A percentile compares a stretch with the other conserved stretches of the same genome.
phyloP scores from a whole-genome alignment of 1,140 invertebrate genomes.

The Lepidurus packardi region DNA sequence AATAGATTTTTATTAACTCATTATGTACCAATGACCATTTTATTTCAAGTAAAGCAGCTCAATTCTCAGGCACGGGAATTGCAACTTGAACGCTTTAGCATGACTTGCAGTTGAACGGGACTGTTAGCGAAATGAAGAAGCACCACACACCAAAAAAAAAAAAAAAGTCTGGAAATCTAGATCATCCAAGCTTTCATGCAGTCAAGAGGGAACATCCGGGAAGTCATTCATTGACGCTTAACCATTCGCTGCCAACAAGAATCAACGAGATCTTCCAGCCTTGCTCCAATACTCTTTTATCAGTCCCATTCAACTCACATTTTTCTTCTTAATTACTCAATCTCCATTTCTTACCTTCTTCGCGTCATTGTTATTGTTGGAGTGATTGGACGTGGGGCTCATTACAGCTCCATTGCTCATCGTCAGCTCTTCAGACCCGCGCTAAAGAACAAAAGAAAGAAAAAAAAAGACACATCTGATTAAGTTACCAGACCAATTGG shows the following conservation, averaged over 20 bases:
- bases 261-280: neutral
- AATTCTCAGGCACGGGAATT: too few species aligned
- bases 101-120: too few species aligned
- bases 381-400: constrained; percentile 66
- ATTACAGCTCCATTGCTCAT: constrained; percentile 86
- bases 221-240: constrained; percentile 23
- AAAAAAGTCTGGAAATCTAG: too few species aligned
- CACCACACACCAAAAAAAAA: too few species aligned
- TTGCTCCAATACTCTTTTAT: neutral
- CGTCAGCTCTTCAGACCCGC: constrained; percentile 90
- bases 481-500: neutral
- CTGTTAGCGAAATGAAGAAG: too few species aligned
- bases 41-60: too few species aligned
- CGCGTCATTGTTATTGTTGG: constrained; percentile 87
- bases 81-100: too few species aligned
- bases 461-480: neutral
- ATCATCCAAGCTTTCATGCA: neutral
- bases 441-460: constrained; percentile 61
- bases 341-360: constrained; percentile 70
- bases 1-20: too few species aligned
- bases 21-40: too few species aligned
- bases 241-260: neutral
- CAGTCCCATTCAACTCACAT: neutral
- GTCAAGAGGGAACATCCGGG: constrained; percentile 18
- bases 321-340: neutral